These are phyloP conservation scores for Synanthedon tipuliformis DNA, from an alignment of 2,888 invertebrate genomes.

Conservation along the genomic window DNA sequence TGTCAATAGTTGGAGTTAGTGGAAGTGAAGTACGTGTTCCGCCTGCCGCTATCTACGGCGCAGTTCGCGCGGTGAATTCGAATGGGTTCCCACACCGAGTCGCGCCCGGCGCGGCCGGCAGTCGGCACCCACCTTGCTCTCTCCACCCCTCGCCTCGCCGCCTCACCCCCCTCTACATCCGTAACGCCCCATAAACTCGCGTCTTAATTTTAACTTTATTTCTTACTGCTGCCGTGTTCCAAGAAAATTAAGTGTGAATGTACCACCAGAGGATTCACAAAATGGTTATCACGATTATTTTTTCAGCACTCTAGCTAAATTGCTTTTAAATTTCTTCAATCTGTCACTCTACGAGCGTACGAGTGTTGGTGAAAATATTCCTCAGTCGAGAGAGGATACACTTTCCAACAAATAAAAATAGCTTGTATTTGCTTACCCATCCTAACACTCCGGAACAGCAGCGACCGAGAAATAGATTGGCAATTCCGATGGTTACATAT, in stretches of 20 bases:
- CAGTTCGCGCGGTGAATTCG: conserved; percentile 66
- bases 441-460: conserved; percentile 12
- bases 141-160: conserved; percentile 17
- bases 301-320: neutral
- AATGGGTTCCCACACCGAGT: conserved; percentile 49
- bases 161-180: conserved; percentile 44
- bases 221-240: conserved; percentile 62
- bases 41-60: conserved; percentile 68
- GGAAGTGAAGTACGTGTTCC: conserved; percentile 70
- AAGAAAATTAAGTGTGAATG: conserved; percentile 67
- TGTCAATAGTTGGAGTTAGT: conserved; percentile 71
- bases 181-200: conserved; percentile 69
- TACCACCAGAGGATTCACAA: conserved; percentile 50
- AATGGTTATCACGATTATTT: conserved; percentile 25
- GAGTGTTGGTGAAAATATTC: too few species aligned
- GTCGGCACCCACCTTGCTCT: conserved; percentile 11
- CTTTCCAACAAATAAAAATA: too few species aligned
- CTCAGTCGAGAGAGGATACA: too few species aligned
- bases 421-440: too few species aligned
- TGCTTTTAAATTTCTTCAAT: neutral
- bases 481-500: conserved; percentile 43
- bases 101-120: conserved; percentile 17
- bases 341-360: neutral
- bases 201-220: conserved; percentile 71
- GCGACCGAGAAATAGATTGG: conserved; percentile 34